These are phyloP conservation scores for Mus minutoides DNA, from an alignment of 2,797 vertebrate genomes.

Conservation along the genomic window DNA sequence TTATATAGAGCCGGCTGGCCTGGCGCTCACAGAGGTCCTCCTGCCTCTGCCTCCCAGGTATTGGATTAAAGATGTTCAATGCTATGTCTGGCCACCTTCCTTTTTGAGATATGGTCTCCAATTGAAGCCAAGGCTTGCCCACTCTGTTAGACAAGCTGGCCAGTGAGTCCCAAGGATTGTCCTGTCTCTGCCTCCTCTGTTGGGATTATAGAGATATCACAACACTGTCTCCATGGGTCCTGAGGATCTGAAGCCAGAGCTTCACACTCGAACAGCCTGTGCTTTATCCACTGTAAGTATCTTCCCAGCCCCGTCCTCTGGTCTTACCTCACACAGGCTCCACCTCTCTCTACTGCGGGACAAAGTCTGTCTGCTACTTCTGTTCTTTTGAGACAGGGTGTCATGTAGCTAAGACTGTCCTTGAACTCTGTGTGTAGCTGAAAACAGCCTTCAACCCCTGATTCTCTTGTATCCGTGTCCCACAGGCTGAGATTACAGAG, in stretches of 20 bases:
- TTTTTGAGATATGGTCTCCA: neutral
- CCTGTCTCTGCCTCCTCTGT: too few species aligned
- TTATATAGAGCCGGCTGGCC: neutral
- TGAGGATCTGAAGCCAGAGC: neutral
- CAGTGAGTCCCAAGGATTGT: neutral
- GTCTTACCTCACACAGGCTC: neutral
- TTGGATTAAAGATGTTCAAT: neutral
- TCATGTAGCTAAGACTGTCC: neutral
- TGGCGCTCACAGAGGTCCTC: neutral
- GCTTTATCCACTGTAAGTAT: neutral
- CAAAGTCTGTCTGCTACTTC: neutral
- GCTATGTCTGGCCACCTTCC: neutral
- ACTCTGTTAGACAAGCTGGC: neutral
- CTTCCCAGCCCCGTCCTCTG: neutral
- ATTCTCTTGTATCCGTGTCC: neutral
- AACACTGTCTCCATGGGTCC: neutral
- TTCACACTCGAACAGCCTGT: neutral
- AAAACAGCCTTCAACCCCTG: neutral
- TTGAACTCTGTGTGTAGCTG: neutral
- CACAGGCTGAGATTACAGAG: neutral
- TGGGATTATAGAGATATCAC: neutral
- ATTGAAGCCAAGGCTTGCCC: neutral
- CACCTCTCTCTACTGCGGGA: accelerated
- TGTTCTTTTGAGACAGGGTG: neutral
- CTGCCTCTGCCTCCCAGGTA: neutral